phyloP scores from a whole-genome alignment of 2,797 vertebrate genomes.

The Epinephelus coioides region DNA sequence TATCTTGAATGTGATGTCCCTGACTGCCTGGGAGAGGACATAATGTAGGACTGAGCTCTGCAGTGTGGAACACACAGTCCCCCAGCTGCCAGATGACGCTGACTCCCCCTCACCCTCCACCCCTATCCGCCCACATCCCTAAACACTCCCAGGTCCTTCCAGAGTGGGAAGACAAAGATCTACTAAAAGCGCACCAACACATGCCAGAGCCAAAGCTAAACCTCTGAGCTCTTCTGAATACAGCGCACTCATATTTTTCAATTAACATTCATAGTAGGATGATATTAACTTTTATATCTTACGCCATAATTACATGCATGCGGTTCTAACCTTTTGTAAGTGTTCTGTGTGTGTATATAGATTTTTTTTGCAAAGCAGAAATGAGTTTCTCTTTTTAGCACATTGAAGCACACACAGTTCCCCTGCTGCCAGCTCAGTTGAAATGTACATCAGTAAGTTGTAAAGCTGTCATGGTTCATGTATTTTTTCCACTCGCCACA shows the following conservation, averaged over 20 bases:
- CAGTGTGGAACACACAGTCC: constrained; percentile 47
- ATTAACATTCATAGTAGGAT: not conserved
- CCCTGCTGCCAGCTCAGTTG: not conserved
- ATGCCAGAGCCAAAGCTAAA: constrained; percentile 8
- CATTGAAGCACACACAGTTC: not conserved
- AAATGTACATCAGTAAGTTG: not conserved
- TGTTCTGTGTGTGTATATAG: not conserved
- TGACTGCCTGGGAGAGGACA: constrained; percentile 51
- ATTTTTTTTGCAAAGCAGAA: not conserved
- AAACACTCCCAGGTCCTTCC: constrained; percentile 53
- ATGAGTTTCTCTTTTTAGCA: not conserved
- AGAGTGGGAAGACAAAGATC: constrained; percentile 45
- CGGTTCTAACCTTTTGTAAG: not conserved
- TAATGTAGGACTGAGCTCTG: constrained; percentile 32
- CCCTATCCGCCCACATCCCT: constrained; percentile 44
- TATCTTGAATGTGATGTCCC: constrained; percentile 55
- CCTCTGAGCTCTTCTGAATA: constrained; percentile 15
- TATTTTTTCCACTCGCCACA: too few species aligned
- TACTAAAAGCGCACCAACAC: constrained; percentile 18
- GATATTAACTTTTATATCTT: not conserved
- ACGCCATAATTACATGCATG: not conserved
- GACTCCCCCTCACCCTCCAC: constrained; percentile 10
- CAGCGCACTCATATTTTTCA: not conserved
- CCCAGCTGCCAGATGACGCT: constrained; percentile 59
- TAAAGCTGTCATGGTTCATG: not conserved